phyloP scores from a whole-genome alignment of 2,888 invertebrate species.

The Podabrus alpinus region DNA sequence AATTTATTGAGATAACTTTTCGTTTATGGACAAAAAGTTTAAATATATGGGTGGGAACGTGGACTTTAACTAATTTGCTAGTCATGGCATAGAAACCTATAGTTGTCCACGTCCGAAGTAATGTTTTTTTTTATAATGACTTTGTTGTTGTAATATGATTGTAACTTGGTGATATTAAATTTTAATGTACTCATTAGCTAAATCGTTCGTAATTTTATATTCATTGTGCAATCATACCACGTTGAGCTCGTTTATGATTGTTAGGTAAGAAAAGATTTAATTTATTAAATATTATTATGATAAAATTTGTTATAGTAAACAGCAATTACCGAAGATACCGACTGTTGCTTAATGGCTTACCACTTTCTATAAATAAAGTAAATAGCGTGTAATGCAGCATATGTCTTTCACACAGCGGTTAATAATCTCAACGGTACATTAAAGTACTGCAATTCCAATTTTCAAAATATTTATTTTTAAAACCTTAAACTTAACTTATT shows the following conservation, averaged over 20 bases:
- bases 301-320: background rate
- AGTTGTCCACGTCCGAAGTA: background rate
- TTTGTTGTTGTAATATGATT: background rate
- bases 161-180: background rate
- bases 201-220: background rate
- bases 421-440: background rate
- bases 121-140: background rate
- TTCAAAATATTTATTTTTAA: background rate
- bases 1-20: background rate
- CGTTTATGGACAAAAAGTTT: background rate
- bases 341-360: background rate
- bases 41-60: background rate
- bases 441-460: background rate
- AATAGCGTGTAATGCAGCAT: background rate
- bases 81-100: background rate
- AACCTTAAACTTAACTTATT: background rate
- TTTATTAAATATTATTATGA: background rate
- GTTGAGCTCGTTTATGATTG: background rate
- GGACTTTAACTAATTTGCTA: background rate
- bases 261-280: background rate
- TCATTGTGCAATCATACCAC: background rate
- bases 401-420: background rate
- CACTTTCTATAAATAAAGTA: background rate
- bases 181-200: background rate
- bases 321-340: background rate